Conservation (phyloP, 1,140 invertebrate species). For the Phortica variegata region DNA sequence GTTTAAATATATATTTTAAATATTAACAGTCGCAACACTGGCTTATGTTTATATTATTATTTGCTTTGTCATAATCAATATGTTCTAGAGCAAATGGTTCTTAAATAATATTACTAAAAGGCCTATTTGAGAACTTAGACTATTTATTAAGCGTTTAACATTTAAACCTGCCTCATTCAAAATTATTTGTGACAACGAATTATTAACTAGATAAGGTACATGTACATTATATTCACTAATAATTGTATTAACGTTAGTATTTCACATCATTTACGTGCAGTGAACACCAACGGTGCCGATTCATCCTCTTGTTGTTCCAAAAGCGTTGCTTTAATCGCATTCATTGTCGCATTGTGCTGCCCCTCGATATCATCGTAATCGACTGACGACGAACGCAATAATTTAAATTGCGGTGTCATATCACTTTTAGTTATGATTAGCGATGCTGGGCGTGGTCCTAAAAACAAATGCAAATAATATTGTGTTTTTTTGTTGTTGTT, state of each 20-base stretch:
- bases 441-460: conserved; percentile 49
- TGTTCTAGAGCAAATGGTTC: too few species aligned
- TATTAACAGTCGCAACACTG: too few species aligned
- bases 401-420: conserved; percentile 41
- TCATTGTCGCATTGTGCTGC: conserved; percentile 32
- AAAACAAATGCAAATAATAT: not conserved
- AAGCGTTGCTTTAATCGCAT: conserved; percentile 30
- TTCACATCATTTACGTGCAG: conserved; percentile 50
- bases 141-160: not conserved
- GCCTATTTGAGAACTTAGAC: too few species aligned
- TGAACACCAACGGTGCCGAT: conserved; percentile 54
- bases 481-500: too few species aligned
- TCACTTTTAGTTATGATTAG: conserved; percentile 50
- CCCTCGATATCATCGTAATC: conserved; percentile 54
- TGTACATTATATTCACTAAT: conserved; percentile 4
- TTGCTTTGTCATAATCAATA: too few species aligned
- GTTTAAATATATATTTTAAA: not conserved
- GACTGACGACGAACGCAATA: conserved; percentile 51
- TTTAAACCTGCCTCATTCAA: not conserved
- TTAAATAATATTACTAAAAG: too few species aligned
- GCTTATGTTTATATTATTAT: too few species aligned
- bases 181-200: not conserved
- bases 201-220: not conserved
- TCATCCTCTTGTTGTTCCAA: conserved; percentile 54
- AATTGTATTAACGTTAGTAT: conserved; percentile 1